These are phyloP conservation scores for Euglossa dilemma DNA, from an alignment of 1,140 invertebrate genomes.

Conservation along the genomic window DNA sequence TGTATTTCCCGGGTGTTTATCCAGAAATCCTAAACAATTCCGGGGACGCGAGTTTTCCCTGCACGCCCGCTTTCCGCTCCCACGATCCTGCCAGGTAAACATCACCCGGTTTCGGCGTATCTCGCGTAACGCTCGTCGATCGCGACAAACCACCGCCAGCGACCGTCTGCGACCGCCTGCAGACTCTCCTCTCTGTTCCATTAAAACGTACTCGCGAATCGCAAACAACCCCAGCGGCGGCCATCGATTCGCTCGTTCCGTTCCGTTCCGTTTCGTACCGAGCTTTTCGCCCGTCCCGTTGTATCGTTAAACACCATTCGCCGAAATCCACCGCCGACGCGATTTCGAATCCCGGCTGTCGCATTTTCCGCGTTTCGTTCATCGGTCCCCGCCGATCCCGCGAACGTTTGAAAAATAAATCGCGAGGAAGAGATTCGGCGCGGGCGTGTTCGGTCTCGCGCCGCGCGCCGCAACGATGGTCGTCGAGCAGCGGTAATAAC, in stretches of 20 bases:
- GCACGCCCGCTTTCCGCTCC: background rate
- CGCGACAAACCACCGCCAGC: constrained; percentile 22
- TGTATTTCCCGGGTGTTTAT: background rate
- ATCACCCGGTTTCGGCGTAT: constrained; percentile 1
- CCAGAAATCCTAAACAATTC: constrained; percentile 17
- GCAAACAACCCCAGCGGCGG: constrained; percentile 7
- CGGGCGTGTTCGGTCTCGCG: no score
- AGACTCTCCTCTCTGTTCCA: background rate
- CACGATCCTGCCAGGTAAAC: background rate
- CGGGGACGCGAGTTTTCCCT: background rate
- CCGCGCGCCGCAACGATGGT: constrained; percentile 12
- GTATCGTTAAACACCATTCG: background rate
- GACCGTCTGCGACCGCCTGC: background rate
- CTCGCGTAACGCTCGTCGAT: background rate
- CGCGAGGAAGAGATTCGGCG: no score
- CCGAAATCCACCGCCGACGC: background rate
- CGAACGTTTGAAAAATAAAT: no score
- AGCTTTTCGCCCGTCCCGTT: background rate
- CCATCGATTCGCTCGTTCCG: background rate
- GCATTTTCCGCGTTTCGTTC: no score
- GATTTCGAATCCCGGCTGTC: no score
- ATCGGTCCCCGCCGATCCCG: no score
- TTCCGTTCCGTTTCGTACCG: background rate
- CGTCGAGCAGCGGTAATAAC: background rate
- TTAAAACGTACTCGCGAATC: constrained; percentile 14